Evolutionary conservation across 2,113 vertebrate species (phyloP), one percentile per base, ranked within the genome.

Genomic region (Casuarius casuarius): DNA sequence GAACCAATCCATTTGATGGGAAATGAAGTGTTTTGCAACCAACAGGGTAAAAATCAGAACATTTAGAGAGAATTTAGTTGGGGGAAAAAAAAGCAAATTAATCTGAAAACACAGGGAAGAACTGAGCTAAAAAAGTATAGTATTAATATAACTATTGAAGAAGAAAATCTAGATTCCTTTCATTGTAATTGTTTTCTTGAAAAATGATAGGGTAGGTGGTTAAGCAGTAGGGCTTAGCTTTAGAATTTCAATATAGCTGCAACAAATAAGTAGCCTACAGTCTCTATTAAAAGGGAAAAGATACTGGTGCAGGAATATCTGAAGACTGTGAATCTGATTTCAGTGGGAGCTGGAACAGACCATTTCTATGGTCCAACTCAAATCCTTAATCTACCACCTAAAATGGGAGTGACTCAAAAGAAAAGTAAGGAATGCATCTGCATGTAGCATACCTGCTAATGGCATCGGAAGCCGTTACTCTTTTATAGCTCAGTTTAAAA

Each of bases 401-500:
- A 78, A 31, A 83, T 65, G 40, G 13, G 78, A 62, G 13, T 1
- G 5, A 16, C 26, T 82, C 8, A 35, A 84, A 84, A 93, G 23
- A 75, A 86, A 90, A 91, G 16, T 20, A 54, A 33, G 20, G 19
- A 87, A 68, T 72, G 31, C 21, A 52, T 87, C 58, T 85, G 28
- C 54, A 29, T 48, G 40, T 44, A 25, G 62, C 23, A 52, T 71
- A 77, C 28, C 29, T 78, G 20, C 49, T 95, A 87, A 76, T 89
- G 67, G 72, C 44, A 65, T 48, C 87, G 58, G 25, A 61, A 91
- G 11, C 11, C 46, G 7, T 62, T 91, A 25, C 16, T 58, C 68
- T 80, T 94, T 97, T 74, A 76, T 28, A 70, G 62, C 17, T 90
- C 38, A 35, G 28, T 59, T 94, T 85, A 89, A 83, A 92, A 92